Base-by-base conservation (phyloP, 2,888 invertebrate genomes). In the Torymus aiolomorphi region DNA sequence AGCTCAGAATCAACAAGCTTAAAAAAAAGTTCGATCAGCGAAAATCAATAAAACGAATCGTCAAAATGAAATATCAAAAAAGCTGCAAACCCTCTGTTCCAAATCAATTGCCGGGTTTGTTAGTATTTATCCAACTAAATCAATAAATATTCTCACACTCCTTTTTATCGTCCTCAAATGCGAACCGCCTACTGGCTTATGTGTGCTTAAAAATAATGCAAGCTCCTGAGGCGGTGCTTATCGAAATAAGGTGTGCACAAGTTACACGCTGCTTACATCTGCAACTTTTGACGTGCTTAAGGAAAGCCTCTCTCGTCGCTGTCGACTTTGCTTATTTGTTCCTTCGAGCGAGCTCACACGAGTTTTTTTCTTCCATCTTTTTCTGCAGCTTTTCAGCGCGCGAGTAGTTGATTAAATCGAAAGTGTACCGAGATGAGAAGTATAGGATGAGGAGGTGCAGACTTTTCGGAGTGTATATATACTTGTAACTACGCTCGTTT, bases 51-150 rank as follows among this genome's bases (percentile, higher is more conserved):
- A 51, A 51, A 56, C n/a, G 31, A 56, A 67, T 3, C 66, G 54
- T 67, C 10, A 51, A 49, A 54, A 67, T 8, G 20, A 69, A 56
- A 69, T 3, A 54, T 24, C 20, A 3, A 31, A 42, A 10, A 24
- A 56, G 8, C 31, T 31, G 31, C 8, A 3, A 31, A 3, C 31
- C 78, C 77, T 82, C 73, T 79, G 67, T 63, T 31, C 78, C 73
- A 80, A 80, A 82, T 83, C 81, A 82, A 80, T 82, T 75, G 62
- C 71, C 57, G 8, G 0, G 71, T 54, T 61, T 78, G 79, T 78
- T 75, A 18, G 12, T 76, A 70, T 83, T 84, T 81, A 80, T 80
- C 59, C 81, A 83, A 76, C 81, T 81, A 76, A 81, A 80, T 82
- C 80, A 84, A 82, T 83, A 83, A 69, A 69, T 56, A 56, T 56